Evolutionary conservation across 2,113 vertebrate species (phyloP).

Genomic region (Xiphophorus couchianus): DNA sequence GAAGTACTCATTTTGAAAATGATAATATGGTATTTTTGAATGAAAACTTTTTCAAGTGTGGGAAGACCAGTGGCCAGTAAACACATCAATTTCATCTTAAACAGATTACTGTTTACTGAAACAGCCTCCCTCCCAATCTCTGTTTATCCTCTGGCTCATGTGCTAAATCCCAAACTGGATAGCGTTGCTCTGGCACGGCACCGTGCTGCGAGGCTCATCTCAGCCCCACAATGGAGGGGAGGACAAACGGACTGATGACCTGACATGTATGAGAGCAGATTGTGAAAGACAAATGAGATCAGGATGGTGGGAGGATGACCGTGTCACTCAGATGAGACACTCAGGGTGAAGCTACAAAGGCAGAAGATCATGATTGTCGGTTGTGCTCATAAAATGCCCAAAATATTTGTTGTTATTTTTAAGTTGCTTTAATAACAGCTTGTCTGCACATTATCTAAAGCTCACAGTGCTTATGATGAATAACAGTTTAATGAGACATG

Average conservation of each 20-base stretch:
- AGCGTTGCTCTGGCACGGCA: slow-evolving; percentile 48
- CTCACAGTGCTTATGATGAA: slow-evolving; percentile 35
- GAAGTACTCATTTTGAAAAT: neutral
- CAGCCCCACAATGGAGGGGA: slow-evolving; percentile 57
- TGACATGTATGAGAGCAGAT: slow-evolving; percentile 48
- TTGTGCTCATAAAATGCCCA: neutral
- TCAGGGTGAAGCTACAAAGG: slow-evolving; percentile 26
- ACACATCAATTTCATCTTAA: neutral
- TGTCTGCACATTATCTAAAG: slow-evolving; percentile 24
- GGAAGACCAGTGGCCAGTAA: slow-evolving; percentile 1
- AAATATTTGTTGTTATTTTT: neutral
- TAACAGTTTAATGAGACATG: slow-evolving; percentile 38
- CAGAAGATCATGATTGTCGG: slow-evolving; percentile 17
- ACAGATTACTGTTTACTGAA: slow-evolving; percentile 17
- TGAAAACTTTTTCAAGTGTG: neutral
- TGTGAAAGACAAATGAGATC: slow-evolving; percentile 53
- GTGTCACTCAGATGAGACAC: slow-evolving; percentile 26
- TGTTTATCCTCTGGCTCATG: slow-evolving; percentile 38
- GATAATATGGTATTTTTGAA: neutral
- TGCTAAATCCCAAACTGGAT: slow-evolving; percentile 63
- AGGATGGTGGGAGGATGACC: slow-evolving; percentile 42
- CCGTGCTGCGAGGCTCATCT: slow-evolving; percentile 52
- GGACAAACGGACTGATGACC: slow-evolving; percentile 57
- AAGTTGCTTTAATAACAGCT: neutral
- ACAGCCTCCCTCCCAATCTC: slow-evolving; percentile 45